These are phyloP conservation scores for Apostichopus japonicus DNA, from an alignment of 35 echinoderm and acorn worm genomes.

Conservation along the genomic window DNA sequence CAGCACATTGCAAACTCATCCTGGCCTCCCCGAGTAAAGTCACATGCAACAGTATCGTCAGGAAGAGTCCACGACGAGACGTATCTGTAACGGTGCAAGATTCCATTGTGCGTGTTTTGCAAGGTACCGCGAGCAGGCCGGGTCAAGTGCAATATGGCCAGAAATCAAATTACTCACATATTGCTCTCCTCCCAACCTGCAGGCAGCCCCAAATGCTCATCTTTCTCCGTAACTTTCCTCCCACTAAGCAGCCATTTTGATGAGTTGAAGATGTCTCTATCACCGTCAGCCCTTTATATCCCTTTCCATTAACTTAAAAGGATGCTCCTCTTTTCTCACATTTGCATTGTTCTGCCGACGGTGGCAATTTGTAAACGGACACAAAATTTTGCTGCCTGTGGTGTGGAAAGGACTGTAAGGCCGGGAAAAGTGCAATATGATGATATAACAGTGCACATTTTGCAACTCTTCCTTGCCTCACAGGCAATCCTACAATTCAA, in stretches of 20 bases:
- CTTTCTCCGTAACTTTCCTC: background rate
- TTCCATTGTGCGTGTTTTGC: background rate
- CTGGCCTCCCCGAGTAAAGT: background rate
- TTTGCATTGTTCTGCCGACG: no score
- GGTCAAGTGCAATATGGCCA: constrained; percentile 59
- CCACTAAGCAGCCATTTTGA: no score
- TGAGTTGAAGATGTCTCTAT: no score
- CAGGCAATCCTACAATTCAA: background rate
- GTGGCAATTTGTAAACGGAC: no score
- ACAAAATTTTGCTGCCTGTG: no score
- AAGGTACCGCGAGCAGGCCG: constrained; percentile 39
- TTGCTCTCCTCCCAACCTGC: constrained; percentile 46
- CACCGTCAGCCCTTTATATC: no score
- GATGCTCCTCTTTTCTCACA: no score
- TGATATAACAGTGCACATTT: background rate
- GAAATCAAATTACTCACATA: background rate
- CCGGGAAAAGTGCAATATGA: constrained; percentile 62
- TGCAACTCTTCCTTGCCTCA: constrained; percentile 30
- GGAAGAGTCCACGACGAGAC: no score
- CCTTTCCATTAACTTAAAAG: no score
- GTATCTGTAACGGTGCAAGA: no score
- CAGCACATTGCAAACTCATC: constrained; percentile 35
- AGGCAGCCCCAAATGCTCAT: background rate
- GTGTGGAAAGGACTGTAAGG: background rate
- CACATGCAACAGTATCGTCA: background rate